phyloP scores from a whole-genome alignment of 2,797 vertebrate species.

The Macropus fuliginosus region DNA sequence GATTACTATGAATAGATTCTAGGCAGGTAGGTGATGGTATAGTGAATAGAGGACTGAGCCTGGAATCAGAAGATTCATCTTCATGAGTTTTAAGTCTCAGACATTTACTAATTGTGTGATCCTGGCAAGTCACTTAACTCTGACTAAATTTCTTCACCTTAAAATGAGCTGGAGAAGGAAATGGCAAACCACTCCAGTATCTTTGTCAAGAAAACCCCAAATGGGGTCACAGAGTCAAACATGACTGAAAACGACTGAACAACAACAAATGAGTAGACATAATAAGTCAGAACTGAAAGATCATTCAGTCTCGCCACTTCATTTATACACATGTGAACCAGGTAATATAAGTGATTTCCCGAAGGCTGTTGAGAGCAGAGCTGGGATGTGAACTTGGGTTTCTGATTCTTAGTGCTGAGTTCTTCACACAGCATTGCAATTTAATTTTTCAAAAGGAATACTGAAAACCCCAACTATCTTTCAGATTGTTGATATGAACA shows the following conservation, averaged over 20 bases:
- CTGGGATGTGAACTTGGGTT: neutral
- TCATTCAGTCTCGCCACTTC: neutral
- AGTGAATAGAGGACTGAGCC: neutral
- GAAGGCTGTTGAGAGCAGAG: neutral
- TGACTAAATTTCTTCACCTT: neutral
- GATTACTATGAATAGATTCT: neutral
- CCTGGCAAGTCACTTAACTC: neutral
- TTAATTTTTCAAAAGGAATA: neutral
- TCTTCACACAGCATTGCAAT: neutral
- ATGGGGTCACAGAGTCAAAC: neutral
- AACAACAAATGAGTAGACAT: neutral
- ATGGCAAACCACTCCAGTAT: neutral
- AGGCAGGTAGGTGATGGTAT: neutral
- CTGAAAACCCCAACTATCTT: neutral
- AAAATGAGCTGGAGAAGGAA: neutral
- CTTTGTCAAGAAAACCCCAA: neutral
- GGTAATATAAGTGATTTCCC: neutral
- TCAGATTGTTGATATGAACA: neutral
- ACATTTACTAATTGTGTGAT: neutral
- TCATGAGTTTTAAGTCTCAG: neutral
- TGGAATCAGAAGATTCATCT: neutral
- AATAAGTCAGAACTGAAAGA: neutral
- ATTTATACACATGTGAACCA: neutral
- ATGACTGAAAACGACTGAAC: neutral
- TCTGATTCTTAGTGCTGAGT: neutral